Evolutionary conservation across 2,888 invertebrate species (phyloP).

Genomic region (Hecatera dysodea): DNA sequence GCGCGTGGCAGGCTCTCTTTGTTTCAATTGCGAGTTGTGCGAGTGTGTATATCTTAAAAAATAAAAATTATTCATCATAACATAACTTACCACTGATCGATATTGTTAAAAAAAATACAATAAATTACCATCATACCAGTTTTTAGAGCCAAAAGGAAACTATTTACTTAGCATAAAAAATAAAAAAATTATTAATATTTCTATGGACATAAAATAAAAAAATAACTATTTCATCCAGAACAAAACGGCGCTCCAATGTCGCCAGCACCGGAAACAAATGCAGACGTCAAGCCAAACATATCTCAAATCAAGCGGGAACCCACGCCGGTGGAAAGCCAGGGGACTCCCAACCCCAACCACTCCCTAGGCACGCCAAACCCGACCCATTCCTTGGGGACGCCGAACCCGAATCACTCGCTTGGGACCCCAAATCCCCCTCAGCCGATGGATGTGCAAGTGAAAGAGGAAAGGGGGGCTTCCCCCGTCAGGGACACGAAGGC

Average conservation of each 20-base stretch:
- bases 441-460: slow-evolving; percentile 84
- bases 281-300: slow-evolving; percentile 86
- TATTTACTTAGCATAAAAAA: too few relatives aligned
- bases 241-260: slow-evolving; percentile 80
- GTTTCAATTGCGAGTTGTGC: too few relatives aligned
- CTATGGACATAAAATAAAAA: not conserved
- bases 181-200: too few relatives aligned
- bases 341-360: slow-evolving; percentile 86
- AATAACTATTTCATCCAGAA: slow-evolving; percentile 70
- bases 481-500: slow-evolving; percentile 81
- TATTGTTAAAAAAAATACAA: too few relatives aligned
- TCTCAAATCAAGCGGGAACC: slow-evolving; percentile 86
- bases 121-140: not conserved
- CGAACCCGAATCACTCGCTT: slow-evolving; percentile 77
- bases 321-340: slow-evolving; percentile 85
- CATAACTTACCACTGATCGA: too few relatives aligned
- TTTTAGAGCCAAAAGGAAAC: too few relatives aligned
- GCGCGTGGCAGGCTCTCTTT: too few relatives aligned
- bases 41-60: too few relatives aligned
- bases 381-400: slow-evolving; percentile 83
- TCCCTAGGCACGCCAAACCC: slow-evolving; percentile 86
- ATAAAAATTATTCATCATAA: too few relatives aligned
- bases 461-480: slow-evolving; percentile 81
- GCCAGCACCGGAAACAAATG: slow-evolving; percentile 80
- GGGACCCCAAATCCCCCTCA: slow-evolving; percentile 83